A percentile compares a stretch with the other conserved stretches of the same genome.
These are phyloP conservation scores for Cephus nigrinus DNA, from an alignment of 2,888 invertebrate species.

Conservation along the genomic window DNA sequence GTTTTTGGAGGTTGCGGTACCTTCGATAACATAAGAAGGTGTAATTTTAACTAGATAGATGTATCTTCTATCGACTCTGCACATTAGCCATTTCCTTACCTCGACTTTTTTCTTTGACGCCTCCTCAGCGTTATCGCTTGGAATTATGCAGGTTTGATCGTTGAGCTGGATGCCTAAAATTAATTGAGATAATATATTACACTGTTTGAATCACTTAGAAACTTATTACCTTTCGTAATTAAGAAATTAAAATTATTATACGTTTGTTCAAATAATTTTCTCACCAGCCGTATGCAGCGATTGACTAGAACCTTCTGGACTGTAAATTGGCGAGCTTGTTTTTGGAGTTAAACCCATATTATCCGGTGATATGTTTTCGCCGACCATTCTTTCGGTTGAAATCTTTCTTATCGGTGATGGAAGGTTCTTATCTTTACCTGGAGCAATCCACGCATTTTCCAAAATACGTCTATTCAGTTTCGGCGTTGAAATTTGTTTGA, in stretches of 20 bases:
- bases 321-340: constrained; percentile 56
- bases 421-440: constrained; percentile 40
- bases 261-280: neutral
- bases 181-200: neutral
- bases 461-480: constrained; percentile 40
- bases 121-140: neutral
- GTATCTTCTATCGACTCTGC: neutral
- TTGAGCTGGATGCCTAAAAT: neutral
- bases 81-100: neutral
- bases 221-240: neutral
- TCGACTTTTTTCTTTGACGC: neutral
- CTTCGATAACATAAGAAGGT: neutral
- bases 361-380: constrained; percentile 29
- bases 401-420: constrained; percentile 58
- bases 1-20: neutral
- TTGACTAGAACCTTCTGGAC: constrained; percentile 45
- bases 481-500: constrained; percentile 44
- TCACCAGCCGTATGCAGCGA: constrained; percentile 14
- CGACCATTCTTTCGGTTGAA: constrained; percentile 26
- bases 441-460: constrained; percentile 51
- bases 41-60: neutral
- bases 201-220: neutral
- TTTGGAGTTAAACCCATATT: constrained; percentile 39
- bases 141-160: neutral
- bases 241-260: neutral